Evolutionary conservation across 2,888 invertebrate species (phyloP), one percentile per base, ranked within the genome.

Genomic region (Chrysolina oricalcia): DNA sequence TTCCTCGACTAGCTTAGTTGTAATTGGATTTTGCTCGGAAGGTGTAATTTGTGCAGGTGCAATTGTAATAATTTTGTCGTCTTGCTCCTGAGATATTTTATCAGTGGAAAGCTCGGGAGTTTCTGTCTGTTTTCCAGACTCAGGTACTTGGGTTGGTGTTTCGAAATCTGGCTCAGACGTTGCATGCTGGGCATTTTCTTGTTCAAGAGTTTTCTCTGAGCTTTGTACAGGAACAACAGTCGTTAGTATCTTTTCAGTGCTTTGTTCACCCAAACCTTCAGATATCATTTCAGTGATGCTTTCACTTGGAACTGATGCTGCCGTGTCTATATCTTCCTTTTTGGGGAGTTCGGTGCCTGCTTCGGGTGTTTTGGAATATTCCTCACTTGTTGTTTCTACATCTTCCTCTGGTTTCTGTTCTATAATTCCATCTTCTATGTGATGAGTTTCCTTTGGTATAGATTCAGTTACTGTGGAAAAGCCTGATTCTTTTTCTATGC

Each of bases 361-460:
- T 48, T 48, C 48, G 17, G 48, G 10, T 35, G 9, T 35, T 10
- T 43, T 27, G 9, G 72, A 43, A 15, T 56, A 23, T 66, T 72
- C 74, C n/a, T 63, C 53, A 27, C 43, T 68, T 64, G 43, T 11
- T n/a, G 21, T 15, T 65, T 72, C 74, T 46, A 35, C 35, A 35
- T 35, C 69, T 72, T 41, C 15, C 8, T 56, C 65, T 13, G 64
- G 53, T 73, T 72, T 59, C 9, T 70, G 27, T 78, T 21, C 78
- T 73, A 64, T 11, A 13, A 62, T 75, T 50, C 43, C 13, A 46
- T 11, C 53, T 21, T 53, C 43, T 15, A 15, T 9, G 15, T 13
- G 3, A 13, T 43, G 43, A 2, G 43, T 50, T 79, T 74, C 66
- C 19, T 59, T 23, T 23, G 23, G 59, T 59, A 35, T n/a, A 0